These are phyloP conservation scores for Phalacrocorax aristotelis DNA, from an alignment of 2,113 vertebrate species.

Conservation along the genomic window DNA sequence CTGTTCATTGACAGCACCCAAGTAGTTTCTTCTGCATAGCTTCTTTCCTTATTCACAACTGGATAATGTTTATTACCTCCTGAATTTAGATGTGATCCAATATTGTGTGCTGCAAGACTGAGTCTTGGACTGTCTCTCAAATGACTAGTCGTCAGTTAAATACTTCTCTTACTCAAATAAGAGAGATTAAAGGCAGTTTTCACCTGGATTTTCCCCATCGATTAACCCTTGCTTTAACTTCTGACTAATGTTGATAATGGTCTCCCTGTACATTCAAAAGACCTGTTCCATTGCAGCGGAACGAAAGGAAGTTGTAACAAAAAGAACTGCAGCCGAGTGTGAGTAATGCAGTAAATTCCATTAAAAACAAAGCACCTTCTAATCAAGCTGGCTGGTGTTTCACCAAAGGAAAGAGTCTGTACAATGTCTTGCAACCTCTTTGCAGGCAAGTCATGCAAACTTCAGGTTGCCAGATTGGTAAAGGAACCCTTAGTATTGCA, in stretches of 20 bases:
- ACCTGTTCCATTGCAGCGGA: not conserved
- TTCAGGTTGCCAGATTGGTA: not conserved
- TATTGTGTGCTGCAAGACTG: not conserved
- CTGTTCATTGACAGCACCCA: not conserved
- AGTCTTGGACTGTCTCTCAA: not conserved
- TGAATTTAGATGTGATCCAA: not conserved
- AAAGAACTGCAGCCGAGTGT: not conserved
- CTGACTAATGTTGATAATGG: not conserved
- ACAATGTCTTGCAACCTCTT: not conserved
- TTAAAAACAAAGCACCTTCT: not conserved
- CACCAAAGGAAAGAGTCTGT: not conserved
- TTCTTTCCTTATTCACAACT: not conserved
- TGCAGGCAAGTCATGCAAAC: not conserved
- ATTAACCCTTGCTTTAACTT: not conserved
- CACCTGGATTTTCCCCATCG: not conserved
- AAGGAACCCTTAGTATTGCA: not conserved
- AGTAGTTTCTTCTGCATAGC: not conserved
- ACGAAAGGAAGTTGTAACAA: not conserved
- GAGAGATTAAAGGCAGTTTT: not conserved
- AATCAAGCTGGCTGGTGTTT: not conserved
- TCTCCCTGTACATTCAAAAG: not conserved
- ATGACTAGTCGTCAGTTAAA: not conserved
- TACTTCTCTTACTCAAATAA: not conserved
- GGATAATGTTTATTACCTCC: not conserved
- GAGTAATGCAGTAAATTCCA: not conserved